Base-by-base conservation (phyloP, 2,888 invertebrate genomes). In the Agrochola macilenta region DNA sequence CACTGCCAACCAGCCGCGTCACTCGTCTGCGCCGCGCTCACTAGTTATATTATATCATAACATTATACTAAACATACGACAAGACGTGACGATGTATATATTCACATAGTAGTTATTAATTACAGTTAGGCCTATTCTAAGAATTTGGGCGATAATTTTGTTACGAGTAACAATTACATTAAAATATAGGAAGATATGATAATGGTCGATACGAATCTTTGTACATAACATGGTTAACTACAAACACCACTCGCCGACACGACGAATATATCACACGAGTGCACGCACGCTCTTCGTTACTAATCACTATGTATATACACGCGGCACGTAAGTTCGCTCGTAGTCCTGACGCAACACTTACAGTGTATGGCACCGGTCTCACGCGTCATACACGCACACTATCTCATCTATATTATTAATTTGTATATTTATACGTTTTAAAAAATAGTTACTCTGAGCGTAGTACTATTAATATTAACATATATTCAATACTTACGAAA, bases 361-460 rank as follows among this genome's bases (percentile, higher is more conserved):
- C 79, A 87, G 81, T 65, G 80, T 84, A 90, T 87, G 91, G 90
- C 91, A 91, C 89, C 81, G 84, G 80, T 76, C 82, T 68, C 61
- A 23, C 35, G 74, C 75, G 78, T 76, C 54, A 61, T 66, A 74
- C 77, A 60, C 81, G 52, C 64, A 66, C 76, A 69, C 69, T 74
- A 71, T 68, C 58, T 69, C 52, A 74, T 71, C 58, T 74, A 68
- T 72, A 72, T 70, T 64, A 71, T 58, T 43, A 20, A 66, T 74
- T 73, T 76, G 90, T 92, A 92, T 91, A 91, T 88, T 90, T 88
- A 88, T 87, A 85, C 78, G 81, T 74, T 83, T 80, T 93, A 91
- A 90, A 94, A 94, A 94, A 93, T 93, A 94, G 89, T 90, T 88
- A 87, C 91, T 94, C 93, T 93, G 91, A 87, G 90, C 88, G 79